phyloP scores from a whole-genome alignment of 2,888 invertebrate species.

The Caenorhabditis sp. region DNA sequence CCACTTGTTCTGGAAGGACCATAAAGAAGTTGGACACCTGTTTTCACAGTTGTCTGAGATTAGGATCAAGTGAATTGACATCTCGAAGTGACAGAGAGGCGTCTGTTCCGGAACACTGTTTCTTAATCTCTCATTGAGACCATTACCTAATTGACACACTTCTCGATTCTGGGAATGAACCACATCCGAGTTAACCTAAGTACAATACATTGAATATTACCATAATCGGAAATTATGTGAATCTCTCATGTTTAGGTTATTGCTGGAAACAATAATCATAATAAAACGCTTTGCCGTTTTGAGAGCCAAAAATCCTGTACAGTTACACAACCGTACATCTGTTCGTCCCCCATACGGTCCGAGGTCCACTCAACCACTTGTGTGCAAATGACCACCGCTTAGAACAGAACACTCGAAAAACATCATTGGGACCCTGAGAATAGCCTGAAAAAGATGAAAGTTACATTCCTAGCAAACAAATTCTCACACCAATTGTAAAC shows the following conservation, averaged over 20 bases:
- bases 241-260: slow-evolving; percentile 26
- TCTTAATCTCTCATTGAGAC: not conserved
- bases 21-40: slow-evolving; percentile 25
- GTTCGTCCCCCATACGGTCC: slow-evolving; percentile 46
- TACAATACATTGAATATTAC: no score
- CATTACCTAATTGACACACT: no score
- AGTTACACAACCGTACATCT: slow-evolving; percentile 56
- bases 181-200: no score
- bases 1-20: slow-evolving; percentile 13
- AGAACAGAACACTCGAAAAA: slow-evolving; percentile 22
- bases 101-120: slow-evolving; percentile 4
- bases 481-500: slow-evolving; percentile 42
- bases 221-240: slow-evolving; percentile 35
- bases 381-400: slow-evolving; percentile 35
- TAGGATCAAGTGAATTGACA: slow-evolving; percentile 4
- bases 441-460: not conserved
- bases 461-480: slow-evolving; percentile 5
- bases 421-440: not conserved
- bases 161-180: no score
- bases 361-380: slow-evolving; percentile 47
- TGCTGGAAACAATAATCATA: slow-evolving; percentile 46
- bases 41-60: slow-evolving; percentile 12
- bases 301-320: slow-evolving; percentile 44
- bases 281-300: slow-evolving; percentile 47
- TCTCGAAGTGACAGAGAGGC: not conserved